phyloP scores from a whole-genome alignment of 2,888 invertebrate genomes.

The Caenorhabditis plicata region DNA sequence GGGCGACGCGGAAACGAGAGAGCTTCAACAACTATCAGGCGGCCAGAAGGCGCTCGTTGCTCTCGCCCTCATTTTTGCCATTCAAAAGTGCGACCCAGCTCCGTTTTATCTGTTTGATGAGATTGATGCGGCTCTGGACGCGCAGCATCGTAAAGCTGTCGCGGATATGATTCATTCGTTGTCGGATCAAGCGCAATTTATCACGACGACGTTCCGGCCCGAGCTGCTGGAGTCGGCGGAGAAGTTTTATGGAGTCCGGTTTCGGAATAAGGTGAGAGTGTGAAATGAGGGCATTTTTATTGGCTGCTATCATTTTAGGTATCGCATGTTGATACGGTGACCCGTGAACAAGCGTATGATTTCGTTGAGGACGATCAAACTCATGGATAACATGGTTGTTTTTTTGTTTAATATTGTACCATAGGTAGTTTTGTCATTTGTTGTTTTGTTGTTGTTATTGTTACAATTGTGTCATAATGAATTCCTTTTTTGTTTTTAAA shows the following conservation, averaged over 20 bases:
- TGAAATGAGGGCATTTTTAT: conserved; percentile 15
- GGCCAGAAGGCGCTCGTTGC: conserved; percentile 99
- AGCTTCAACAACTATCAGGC: conserved; percentile 98
- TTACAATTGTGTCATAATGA: too few relatives aligned
- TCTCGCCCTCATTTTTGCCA: conserved; percentile 94
- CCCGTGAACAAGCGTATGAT: conserved; percentile 89
- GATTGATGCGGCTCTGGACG: conserved; percentile 97
- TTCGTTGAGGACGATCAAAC: conserved; percentile 90
- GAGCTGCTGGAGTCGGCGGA: conserved; percentile 93
- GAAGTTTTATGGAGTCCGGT: conserved; percentile 98
- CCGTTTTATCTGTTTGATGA: conserved; percentile 99
- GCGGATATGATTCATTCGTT: conserved; percentile 92
- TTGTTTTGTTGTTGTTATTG: too few relatives aligned
- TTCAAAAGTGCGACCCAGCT: conserved; percentile 91
- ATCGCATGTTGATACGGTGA: conserved; percentile 95
- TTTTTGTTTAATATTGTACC: too few relatives aligned
- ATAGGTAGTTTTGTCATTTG: too few relatives aligned
- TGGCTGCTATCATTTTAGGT: too few relatives aligned
- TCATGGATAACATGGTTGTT: conserved; percentile 48
- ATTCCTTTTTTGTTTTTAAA: too few relatives aligned
- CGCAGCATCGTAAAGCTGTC: conserved; percentile 93
- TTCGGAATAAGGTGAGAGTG: conserved; percentile 69
- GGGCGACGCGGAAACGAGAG: conserved; percentile 92
- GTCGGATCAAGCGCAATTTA: conserved; percentile 92
- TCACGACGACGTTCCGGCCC: conserved; percentile 98